These are phyloP conservation scores for Rhinolophus ferrumequinum DNA, from an alignment of 2,113 vertebrate species.

Conservation along the genomic window DNA sequence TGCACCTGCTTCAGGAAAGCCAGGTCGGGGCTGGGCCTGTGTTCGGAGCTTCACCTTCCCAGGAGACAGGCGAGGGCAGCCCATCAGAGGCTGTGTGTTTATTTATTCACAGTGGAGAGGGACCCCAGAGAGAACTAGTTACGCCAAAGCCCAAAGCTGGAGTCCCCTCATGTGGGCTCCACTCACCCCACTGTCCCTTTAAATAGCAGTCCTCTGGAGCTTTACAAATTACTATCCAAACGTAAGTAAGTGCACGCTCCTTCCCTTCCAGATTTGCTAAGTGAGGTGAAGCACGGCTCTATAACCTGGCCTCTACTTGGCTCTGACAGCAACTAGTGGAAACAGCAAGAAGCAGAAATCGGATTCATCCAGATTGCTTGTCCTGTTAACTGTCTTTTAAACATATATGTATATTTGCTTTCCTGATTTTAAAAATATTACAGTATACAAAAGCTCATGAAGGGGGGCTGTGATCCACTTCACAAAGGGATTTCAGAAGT, in stretches of 20 bases:
- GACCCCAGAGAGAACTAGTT: background rate
- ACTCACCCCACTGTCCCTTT: background rate
- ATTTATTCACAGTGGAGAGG: background rate
- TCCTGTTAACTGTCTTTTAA: background rate
- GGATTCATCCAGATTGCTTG: background rate
- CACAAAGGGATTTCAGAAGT: background rate
- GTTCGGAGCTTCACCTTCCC: background rate
- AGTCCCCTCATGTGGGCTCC: background rate
- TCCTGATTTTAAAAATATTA: background rate
- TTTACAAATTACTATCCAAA: slow-evolving; percentile 3
- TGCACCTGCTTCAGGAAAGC: background rate
- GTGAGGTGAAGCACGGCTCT: background rate
- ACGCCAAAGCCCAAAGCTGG: background rate
- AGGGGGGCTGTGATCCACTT: background rate
- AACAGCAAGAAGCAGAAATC: background rate
- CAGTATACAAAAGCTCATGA: background rate
- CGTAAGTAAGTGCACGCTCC: background rate
- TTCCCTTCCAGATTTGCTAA: background rate
- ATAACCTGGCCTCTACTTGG: fast-evolving
- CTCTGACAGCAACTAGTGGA: background rate
- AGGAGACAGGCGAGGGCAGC: background rate
- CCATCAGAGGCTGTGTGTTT: background rate
- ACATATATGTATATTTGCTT: background rate
- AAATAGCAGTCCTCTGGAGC: background rate
- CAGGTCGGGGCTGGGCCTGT: fast-evolving